Percentiles rank a stretch among this genome's conserved stretches.
These are phyloP conservation scores for Sycophaga agraensis DNA, from an alignment of 1,140 invertebrate genomes.

Conservation along the genomic window DNA sequence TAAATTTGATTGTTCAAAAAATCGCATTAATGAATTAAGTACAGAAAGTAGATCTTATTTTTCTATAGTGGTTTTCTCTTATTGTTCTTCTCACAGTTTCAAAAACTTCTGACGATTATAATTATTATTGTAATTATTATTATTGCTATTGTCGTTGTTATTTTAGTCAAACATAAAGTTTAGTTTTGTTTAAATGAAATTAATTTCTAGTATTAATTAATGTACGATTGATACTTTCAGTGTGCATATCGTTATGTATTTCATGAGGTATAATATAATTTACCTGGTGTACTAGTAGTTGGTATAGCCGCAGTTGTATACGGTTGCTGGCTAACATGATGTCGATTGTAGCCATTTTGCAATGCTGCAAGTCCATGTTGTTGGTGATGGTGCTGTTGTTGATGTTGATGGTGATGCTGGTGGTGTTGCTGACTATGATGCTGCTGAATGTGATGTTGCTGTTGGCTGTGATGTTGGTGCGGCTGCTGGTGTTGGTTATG, in stretches of 20 bases:
- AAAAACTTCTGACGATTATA: too few species aligned
- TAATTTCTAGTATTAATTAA: too few species aligned
- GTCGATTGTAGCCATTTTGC: conserved; percentile 52
- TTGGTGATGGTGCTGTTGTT: conserved; percentile 54
- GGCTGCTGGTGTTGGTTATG: conserved; percentile 50
- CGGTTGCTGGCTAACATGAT: conserved; percentile 49
- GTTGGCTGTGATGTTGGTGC: conserved; percentile 47
- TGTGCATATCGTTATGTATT: neutral
- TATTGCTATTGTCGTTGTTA: too few species aligned
- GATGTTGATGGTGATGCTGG: conserved; percentile 37
- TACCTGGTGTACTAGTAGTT: conserved; percentile 55
- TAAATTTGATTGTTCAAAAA: too few species aligned
- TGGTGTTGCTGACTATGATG: conserved; percentile 53
- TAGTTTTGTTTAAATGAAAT: too few species aligned
- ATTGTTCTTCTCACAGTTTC: too few species aligned
- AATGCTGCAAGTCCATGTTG: conserved; percentile 43
- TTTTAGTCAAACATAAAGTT: too few species aligned
- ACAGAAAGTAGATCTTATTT: too few species aligned
- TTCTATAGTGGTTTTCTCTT: too few species aligned
- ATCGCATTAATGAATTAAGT: too few species aligned
- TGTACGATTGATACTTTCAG: too few species aligned
- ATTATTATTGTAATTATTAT: too few species aligned
- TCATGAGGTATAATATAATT: neutral
- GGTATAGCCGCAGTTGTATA: conserved; percentile 54
- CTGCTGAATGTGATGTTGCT: conserved; percentile 42